Conservation (phyloP, 1,140 invertebrate genomes). For the Psilanteris sp. region DNA sequence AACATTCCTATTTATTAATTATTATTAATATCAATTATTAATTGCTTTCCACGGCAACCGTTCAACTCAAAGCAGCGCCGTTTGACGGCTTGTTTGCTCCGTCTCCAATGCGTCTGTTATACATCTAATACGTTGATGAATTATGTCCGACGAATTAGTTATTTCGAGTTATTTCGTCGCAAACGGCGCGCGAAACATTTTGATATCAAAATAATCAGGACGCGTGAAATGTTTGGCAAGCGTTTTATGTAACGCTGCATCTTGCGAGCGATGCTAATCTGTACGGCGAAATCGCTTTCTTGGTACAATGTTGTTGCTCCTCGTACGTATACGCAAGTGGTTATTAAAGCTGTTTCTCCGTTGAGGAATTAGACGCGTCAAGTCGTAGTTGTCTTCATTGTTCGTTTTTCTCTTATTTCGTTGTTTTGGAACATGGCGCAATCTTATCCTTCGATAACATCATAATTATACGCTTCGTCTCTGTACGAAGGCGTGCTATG, state of each 20-base stretch:
- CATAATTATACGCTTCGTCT: constrained; percentile 53
- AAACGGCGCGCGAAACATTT: constrained; percentile 7
- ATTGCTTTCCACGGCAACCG: no score
- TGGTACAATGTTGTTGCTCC: constrained; percentile 33
- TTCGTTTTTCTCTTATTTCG: constrained; percentile 44
- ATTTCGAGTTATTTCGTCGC: no score
- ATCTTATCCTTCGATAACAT: constrained; percentile 55
- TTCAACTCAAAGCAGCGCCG: no score
- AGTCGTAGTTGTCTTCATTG: constrained; percentile 38
- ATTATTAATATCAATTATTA: no score
- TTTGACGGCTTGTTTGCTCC: no score
- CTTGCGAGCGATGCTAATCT: constrained; percentile 41
- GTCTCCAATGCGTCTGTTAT: no score
- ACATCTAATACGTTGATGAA: no score
- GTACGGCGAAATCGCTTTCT: constrained; percentile 46
- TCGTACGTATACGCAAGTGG: constrained; percentile 26
- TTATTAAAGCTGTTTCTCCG: constrained; percentile 51
- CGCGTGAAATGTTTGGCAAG: constrained; percentile 31
- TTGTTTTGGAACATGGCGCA: constrained; percentile 51
- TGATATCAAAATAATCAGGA: constrained; percentile 50
- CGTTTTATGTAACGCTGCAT: constrained; percentile 31
- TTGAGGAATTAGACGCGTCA: constrained; percentile 47
- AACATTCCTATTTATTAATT: no score
- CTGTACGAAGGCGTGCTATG: constrained; percentile 21
- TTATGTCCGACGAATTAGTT: no score